Evolutionary conservation across 2,888 invertebrate species (phyloP), one percentile per base, ranked within the genome.

Genomic region (Drosophila nigricruria): DNA sequence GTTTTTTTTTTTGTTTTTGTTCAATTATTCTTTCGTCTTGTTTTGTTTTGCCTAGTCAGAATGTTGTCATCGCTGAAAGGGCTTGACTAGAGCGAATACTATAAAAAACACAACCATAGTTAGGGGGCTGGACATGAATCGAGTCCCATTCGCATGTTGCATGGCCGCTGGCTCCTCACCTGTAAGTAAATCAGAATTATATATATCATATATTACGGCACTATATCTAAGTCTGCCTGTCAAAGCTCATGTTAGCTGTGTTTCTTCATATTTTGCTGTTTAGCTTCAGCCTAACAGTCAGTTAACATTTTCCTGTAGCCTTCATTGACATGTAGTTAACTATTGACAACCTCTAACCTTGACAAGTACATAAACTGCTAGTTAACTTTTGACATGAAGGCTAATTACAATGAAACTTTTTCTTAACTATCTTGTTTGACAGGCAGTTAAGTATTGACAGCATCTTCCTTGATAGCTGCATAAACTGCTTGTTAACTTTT

Each of bases 151-250:
- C 56, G 93, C 92, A 82, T 93, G 93, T 75, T 93, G 93, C 92
- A 93, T 93, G 52, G 93, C 93, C 74, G 93, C 93, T 59, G 93
- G 93, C 77, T 93, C 92, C 82, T 93, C 93, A 72, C 93, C 93
- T 93, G 18, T 12, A 65, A 50, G 32, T 14, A 25, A 20, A 47
- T 2, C 36, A 5, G 6, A 27, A 64, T 32, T 10, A 34, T 34
- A 50, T 23, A 30, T 49, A 8, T 27, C 14, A 16, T 3, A 23
- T 16, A 16, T 23, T 23, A 43, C 0, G 20, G 14, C 20, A 23
- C 12, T 43, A n/a, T n/a, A n/a, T 27, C 27, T 2, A 27, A 10
- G 16, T 5, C n/a, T n/a, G 27, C 10, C 47, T n/a, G n/a, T 10
- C 27, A 47, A 47, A 47, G 25, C 16, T 16, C 1, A 9, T 42